Conservation (phyloP, 2,888 invertebrate genomes). For the Melolontha melolontha region DNA sequence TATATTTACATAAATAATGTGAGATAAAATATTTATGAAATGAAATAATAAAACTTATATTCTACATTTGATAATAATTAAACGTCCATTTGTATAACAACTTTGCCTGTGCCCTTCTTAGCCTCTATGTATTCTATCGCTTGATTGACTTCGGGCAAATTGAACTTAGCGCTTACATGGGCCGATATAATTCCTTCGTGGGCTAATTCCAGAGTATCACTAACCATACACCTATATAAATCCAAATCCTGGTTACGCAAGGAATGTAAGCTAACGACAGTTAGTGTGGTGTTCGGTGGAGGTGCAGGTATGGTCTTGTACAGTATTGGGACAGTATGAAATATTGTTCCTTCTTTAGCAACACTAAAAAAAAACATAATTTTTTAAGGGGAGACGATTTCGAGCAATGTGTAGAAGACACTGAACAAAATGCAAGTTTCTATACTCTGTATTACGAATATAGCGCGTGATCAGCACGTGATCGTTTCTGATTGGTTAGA, state of each 20-base stretch:
- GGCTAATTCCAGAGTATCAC: constrained; percentile 71
- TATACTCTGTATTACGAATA: too few species aligned
- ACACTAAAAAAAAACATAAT: constrained; percentile 63
- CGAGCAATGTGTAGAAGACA: too few species aligned
- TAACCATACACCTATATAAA: constrained; percentile 66
- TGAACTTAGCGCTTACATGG: constrained; percentile 68
- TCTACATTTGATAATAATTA: constrained; percentile 25
- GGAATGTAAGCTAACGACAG: constrained; percentile 57
- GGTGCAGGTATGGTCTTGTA: constrained; percentile 57
- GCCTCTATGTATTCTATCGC: constrained; percentile 71
- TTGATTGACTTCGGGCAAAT: constrained; percentile 71
- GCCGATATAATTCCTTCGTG: constrained; percentile 74
- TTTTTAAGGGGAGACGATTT: too few species aligned
- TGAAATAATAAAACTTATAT: constrained; percentile 37
- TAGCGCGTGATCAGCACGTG: too few species aligned
- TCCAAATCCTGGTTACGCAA: constrained; percentile 66
- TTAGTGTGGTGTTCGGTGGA: constrained; percentile 56
- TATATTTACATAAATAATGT: too few species aligned
- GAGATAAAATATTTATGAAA: neutral
- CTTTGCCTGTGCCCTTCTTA: constrained; percentile 73
- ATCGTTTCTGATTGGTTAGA: too few species aligned
- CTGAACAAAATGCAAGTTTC: too few species aligned
- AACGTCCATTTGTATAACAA: constrained; percentile 65
- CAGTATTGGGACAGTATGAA: constrained; percentile 56
- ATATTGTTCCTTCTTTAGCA: constrained; percentile 67